A percentile compares a stretch with the other conserved stretches of the same genome.
These are phyloP conservation scores for Lasius platythorax DNA, from an alignment of 2,888 invertebrate genomes.

Conservation along the genomic window DNA sequence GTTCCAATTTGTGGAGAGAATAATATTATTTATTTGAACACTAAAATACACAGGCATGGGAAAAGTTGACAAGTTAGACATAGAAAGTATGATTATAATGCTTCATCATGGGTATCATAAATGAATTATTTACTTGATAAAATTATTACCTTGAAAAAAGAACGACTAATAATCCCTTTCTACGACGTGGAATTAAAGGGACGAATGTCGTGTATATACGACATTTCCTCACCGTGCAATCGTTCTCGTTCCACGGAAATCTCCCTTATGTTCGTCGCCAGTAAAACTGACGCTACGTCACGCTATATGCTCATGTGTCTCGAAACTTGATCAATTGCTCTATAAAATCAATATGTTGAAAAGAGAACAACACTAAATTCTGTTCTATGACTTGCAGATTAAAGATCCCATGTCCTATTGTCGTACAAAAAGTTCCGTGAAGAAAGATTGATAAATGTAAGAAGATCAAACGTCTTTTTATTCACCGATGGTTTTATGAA, in stretches of 20 bases:
- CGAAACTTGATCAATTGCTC: conserved; percentile 43
- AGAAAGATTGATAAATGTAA: neutral
- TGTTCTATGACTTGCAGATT: conserved; percentile 38
- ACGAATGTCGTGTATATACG: neutral
- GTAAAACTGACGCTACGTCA: conserved; percentile 24
- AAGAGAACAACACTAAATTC: conserved; percentile 11
- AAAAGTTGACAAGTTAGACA: neutral
- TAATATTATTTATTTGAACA: neutral
- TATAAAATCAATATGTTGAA: conserved; percentile 32
- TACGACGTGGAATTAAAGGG: conserved; percentile 4
- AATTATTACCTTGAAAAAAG: conserved; percentile 31
- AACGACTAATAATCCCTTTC: conserved; percentile 13
- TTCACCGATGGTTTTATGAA: neutral
- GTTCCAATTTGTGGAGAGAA: neutral
- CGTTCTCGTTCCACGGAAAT: conserved; percentile 30
- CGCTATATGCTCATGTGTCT: conserved; percentile 20
- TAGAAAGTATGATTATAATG: neutral
- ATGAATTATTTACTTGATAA: conserved; percentile 45
- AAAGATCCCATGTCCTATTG: neutral
- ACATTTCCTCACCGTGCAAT: conserved; percentile 15
- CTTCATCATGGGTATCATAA: neutral
- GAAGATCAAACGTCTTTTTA: neutral
- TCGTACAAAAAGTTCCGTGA: neutral
- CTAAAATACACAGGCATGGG: neutral
- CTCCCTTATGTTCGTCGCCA: neutral